Conservation (phyloP, 2,888 invertebrate species). For the Antheraea yamamai region DNA sequence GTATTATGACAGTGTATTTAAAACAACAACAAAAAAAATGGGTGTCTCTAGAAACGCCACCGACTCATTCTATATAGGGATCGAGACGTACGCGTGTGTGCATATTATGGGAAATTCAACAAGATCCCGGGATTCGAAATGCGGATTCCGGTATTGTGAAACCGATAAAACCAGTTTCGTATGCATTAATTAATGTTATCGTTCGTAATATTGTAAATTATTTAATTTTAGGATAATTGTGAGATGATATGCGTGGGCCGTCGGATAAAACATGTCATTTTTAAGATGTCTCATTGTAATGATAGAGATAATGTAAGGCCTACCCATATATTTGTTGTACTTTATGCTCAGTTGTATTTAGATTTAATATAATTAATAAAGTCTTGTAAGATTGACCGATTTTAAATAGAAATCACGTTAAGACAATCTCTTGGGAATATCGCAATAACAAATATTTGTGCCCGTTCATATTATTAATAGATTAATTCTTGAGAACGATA, state of each 20-base stretch:
- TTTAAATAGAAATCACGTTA: conserved; percentile 12
- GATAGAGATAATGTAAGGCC: conserved; percentile 35
- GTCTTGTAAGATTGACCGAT: conserved; percentile 21
- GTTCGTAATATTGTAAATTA: conserved; percentile 75
- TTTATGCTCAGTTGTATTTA: conserved; percentile 79
- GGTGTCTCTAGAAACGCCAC: conserved; percentile 31
- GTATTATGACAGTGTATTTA: conserved; percentile 42
- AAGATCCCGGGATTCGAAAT: conserved; percentile 23
- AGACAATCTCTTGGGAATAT: conserved; percentile 10
- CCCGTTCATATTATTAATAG: neutral
- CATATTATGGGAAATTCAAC: neutral
- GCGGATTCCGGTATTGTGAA: neutral
- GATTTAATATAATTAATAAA: conserved; percentile 50
- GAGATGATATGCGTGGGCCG: conserved; percentile 50
- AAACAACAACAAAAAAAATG: conserved; percentile 22
- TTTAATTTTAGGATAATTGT: conserved; percentile 62
- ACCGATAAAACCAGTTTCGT: conserved; percentile 40
- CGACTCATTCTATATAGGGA: conserved; percentile 24
- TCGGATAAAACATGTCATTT: conserved; percentile 41
- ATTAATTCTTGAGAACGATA: neutral
- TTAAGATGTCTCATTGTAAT: conserved; percentile 36
- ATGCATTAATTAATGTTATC: conserved; percentile 62
- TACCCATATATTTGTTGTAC: conserved; percentile 62
- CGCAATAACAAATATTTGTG: neutral
- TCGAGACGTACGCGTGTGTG: conserved; percentile 1